Base-by-base conservation (phyloP, 2,113 vertebrate species). In the Prietella phreatophila region DNA sequence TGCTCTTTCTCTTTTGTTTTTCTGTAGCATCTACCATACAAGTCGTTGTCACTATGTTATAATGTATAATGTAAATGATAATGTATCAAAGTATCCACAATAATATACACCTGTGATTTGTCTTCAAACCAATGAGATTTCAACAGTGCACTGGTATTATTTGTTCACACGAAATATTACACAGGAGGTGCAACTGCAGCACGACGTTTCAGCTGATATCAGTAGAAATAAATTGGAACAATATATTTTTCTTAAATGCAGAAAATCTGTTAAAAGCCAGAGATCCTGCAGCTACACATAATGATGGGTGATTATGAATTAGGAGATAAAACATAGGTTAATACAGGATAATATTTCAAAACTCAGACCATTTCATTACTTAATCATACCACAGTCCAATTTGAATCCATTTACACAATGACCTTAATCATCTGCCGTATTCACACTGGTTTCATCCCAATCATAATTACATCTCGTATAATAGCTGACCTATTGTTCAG, bases 401-500 rank as follows among this genome's bases (percentile, higher is more conserved):
- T 83, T 83, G 50, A 82, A 89, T 50, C 73, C 86, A 71, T 50
- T 69, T 56, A 87, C 47, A 42, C 3, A 25, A 80, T 79, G 76
- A 88, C 73, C 78, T 55, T 82, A 83, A 63, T 88, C 83, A 90
- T 86, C 69, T 82, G 73, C 71, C 86, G 15, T 53, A 60, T n/a
- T 55, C 69, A 76, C 47, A 75, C 58, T 69, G 60, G 83, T 81
- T 87, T 86, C 30, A 60, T 61, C 47, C 56, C 3, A 33, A 83
- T 89, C 56, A 53, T 91, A 92, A 93, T 92, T 91, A 85, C 89
- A 89, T 89, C 85, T 91, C 92, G 89, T 86, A 86, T 56, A 89
- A 63, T 78, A 17, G 27, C 19, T 92, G 92, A 93, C 92, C 93
- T 91, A 83, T 91, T 90, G 88, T 89, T 92, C 86, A 85, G 73